These are phyloP conservation scores for Conus ventricosus DNA, from an alignment of 1,140 invertebrate species.

Conservation along the genomic window DNA sequence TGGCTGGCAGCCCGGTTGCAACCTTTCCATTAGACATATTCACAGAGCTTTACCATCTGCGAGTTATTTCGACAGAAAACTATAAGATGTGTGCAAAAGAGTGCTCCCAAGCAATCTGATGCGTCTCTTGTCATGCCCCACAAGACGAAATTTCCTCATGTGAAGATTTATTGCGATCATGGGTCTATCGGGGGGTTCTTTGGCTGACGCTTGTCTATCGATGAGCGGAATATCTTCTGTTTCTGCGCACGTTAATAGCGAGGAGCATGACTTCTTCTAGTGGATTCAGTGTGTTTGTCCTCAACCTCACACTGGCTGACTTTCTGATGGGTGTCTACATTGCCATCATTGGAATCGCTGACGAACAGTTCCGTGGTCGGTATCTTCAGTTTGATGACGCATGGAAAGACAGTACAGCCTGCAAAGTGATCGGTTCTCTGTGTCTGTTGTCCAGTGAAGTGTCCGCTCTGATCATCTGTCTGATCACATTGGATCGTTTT, in stretches of 20 bases:
- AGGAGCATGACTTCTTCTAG: slow-evolving; percentile 20
- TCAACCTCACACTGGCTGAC: slow-evolving; percentile 60
- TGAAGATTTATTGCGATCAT: slow-evolving; percentile 43
- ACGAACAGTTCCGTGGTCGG: slow-evolving; percentile 51
- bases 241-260: slow-evolving; percentile 41
- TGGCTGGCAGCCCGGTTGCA: not conserved
- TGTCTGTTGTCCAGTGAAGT: slow-evolving; percentile 57
- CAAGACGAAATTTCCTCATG: slow-evolving; percentile 55
- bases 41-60: slow-evolving; percentile 26
- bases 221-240: slow-evolving; percentile 49
- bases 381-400: slow-evolving; percentile 52
- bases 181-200: slow-evolving; percentile 39
- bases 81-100: slow-evolving; percentile 51
- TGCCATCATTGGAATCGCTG: slow-evolving; percentile 58
- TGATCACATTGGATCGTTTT: slow-evolving; percentile 62
- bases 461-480: slow-evolving; percentile 55
- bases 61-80: slow-evolving; percentile 35
- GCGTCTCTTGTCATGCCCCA: slow-evolving; percentile 39
- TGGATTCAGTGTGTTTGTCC: slow-evolving; percentile 46
- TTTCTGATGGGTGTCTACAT: slow-evolving; percentile 67
- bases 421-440: slow-evolving; percentile 57
- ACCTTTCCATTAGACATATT: not conserved
- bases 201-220: slow-evolving; percentile 50
- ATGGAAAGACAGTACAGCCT: slow-evolving; percentile 57
- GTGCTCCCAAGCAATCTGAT: not conserved